Percentiles rank a stretch among this genome's conserved stretches.
phyloP scores from a whole-genome alignment of 2,113 vertebrate species.

The Nothocercus nigrocapillus region DNA sequence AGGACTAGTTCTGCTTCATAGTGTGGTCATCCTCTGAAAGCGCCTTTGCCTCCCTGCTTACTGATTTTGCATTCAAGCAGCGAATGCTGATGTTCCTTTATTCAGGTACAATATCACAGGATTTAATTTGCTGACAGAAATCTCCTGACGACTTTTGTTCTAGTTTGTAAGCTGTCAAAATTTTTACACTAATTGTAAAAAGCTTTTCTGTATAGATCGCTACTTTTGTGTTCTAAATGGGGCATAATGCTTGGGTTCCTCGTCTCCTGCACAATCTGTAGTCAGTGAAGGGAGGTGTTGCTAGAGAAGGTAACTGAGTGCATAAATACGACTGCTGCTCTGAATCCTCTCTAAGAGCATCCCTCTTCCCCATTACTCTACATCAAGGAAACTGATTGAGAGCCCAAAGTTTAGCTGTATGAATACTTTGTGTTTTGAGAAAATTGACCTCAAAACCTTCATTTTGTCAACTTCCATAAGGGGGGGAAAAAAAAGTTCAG shows the following conservation, averaged over 20 bases:
- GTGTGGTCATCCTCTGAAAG: background rate
- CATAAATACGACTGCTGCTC: accelerated
- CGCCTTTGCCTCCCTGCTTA: background rate
- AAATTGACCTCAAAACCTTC: background rate
- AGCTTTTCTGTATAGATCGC: background rate
- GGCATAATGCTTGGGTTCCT: background rate
- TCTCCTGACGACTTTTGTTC: background rate
- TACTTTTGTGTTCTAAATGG: background rate
- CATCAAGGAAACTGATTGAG: background rate
- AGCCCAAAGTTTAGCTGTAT: background rate
- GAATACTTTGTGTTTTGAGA: background rate
- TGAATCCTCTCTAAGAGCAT: background rate
- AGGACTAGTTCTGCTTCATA: slow-evolving; percentile 6
- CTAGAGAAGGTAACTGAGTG: background rate
- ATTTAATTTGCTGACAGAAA: background rate
- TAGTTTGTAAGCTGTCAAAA: background rate
- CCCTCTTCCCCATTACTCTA: background rate
- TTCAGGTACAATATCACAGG: background rate
- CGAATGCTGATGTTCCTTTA: background rate
- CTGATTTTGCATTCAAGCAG: background rate
- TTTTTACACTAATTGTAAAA: background rate
- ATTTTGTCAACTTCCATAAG: background rate
- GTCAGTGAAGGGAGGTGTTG: background rate
- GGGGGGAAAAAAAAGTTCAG: background rate
- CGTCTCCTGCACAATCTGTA: background rate